Percentiles rank a stretch among this genome's conserved stretches.
These are phyloP conservation scores for Idaea biselata DNA, from an alignment of 2,888 invertebrate genomes.

Conservation along the genomic window DNA sequence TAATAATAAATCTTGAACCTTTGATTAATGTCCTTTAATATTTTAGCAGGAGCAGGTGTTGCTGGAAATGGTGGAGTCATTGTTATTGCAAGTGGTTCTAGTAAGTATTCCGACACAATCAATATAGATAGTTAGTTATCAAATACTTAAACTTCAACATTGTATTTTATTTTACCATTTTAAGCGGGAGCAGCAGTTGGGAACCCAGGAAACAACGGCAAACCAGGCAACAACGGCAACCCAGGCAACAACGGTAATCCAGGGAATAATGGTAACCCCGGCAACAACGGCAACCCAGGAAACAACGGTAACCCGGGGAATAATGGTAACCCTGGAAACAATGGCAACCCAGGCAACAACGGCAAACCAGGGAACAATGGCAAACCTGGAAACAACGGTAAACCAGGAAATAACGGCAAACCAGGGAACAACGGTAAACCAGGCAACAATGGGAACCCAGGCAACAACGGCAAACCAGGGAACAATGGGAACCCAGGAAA, in stretches of 20 bases:
- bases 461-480: background rate
- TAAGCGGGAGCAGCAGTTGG: background rate
- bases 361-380: background rate
- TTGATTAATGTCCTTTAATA: too few species aligned
- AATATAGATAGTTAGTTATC: too few species aligned
- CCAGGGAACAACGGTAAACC: background rate
- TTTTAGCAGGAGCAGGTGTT: too few species aligned
- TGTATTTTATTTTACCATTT: too few species aligned
- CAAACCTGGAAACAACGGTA: background rate
- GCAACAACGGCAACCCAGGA: background rate
- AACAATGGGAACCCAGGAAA: background rate
- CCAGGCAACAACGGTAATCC: background rate
- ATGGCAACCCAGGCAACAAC: background rate
- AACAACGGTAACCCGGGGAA: background rate
- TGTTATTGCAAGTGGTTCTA: too few species aligned
- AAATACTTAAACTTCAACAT: too few species aligned
- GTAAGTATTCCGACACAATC: too few species aligned
- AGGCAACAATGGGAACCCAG: background rate
- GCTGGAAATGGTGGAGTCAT: too few species aligned
- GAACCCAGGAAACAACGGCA: background rate
- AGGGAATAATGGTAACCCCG: background rate
- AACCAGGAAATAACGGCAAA: background rate
- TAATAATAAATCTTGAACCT: too few species aligned
- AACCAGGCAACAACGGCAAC: too few species aligned
- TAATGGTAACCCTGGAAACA: background rate